Conservation (phyloP, 2,113 vertebrate genomes). For the Lagopus muta region DNA sequence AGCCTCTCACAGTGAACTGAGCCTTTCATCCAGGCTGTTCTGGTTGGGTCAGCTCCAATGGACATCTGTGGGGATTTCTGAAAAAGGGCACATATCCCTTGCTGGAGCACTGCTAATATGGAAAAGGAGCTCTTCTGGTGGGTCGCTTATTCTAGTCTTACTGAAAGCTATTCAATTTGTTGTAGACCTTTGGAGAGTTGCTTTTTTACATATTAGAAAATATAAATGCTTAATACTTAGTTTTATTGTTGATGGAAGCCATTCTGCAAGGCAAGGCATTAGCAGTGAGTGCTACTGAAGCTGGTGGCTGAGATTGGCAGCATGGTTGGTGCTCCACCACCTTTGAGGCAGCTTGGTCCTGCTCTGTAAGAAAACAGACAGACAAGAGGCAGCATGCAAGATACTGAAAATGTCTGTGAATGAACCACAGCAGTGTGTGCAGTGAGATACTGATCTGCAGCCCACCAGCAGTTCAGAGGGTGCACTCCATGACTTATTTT, state of each 20-base stretch:
- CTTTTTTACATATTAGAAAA: neutral
- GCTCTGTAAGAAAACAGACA: neutral
- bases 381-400: fast-evolving
- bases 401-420: neutral
- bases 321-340: neutral
- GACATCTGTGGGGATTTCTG: neutral
- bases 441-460: neutral
- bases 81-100: neutral
- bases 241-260: neutral
- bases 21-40: neutral
- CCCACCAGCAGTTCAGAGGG: neutral
- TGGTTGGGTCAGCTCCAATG: neutral
- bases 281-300: neutral
- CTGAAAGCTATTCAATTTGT: neutral
- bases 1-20: neutral
- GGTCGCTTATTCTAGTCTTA: neutral
- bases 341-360: neutral
- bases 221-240: neutral
- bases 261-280: neutral
- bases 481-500: fast-evolving
- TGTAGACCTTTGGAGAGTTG: neutral
- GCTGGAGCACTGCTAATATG: neutral
- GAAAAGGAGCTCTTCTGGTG: neutral
- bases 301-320: neutral
- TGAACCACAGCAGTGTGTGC: neutral